phyloP scores from a whole-genome alignment of 2,888 invertebrate species.

The Troides oblongomaculatus region DNA sequence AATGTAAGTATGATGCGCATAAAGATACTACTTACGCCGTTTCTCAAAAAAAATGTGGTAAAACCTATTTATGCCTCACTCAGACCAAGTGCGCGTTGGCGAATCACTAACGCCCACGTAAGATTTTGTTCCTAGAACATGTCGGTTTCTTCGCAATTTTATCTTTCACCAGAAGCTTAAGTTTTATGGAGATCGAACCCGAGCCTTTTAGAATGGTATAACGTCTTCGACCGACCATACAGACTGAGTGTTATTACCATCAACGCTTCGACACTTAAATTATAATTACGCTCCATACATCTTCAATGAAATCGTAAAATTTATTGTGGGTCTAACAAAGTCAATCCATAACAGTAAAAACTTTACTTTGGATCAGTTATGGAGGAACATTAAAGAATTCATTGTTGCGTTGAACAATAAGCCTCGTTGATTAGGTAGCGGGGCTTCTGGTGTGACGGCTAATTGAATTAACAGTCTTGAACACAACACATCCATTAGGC shows the following conservation, averaged over 20 bases:
- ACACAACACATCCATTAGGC: slow-evolving; percentile 71
- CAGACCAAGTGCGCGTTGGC: too few species aligned
- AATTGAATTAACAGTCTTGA: slow-evolving; percentile 71
- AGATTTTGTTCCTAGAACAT: too few species aligned
- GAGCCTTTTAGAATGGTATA: too few species aligned
- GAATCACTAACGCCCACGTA: too few species aligned
- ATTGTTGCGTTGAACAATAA: slow-evolving; percentile 62
- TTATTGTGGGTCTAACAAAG: slow-evolving; percentile 10
- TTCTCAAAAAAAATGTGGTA: too few species aligned
- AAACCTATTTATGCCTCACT: too few species aligned
- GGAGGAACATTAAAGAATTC: slow-evolving; percentile 47
- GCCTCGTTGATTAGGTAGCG: slow-evolving; percentile 56
- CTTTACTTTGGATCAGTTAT: slow-evolving; percentile 11
- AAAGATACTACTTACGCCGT: too few species aligned
- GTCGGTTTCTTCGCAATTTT: too few species aligned
- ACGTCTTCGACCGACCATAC: too few species aligned
- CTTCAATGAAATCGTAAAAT: slow-evolving; percentile 11
- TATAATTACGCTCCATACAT: neutral
- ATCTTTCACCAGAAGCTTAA: too few species aligned
- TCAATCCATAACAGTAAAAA: slow-evolving; percentile 11
- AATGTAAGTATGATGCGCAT: too few species aligned
- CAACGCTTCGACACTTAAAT: neutral
- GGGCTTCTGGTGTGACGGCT: slow-evolving; percentile 51
- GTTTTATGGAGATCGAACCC: too few species aligned
- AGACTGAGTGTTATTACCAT: neutral